These are phyloP conservation scores for Spodoptera litura DNA, from an alignment of 1,140 invertebrate genomes.

Conservation along the genomic window DNA sequence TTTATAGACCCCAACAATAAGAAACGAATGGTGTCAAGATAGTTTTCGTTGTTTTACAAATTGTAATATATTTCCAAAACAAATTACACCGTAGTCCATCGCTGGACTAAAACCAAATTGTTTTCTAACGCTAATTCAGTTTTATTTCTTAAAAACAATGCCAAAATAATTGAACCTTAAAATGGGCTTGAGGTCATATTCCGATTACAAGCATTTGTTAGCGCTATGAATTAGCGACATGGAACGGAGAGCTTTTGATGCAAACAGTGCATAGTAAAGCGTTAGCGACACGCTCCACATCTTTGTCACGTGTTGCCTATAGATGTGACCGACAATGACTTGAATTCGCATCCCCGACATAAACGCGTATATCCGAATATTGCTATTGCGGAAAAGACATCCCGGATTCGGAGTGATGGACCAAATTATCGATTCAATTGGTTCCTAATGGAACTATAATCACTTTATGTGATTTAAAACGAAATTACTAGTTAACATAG, in stretches of 20 bases:
- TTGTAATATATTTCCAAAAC: no score
- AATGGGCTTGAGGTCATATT: constrained; percentile 60
- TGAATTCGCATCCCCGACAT: background rate
- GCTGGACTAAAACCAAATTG: no score
- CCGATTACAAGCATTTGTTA: constrained; percentile 64
- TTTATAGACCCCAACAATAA: no score
- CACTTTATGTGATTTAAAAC: no score
- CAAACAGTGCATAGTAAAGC: constrained; percentile 59
- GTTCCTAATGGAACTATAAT: no score
- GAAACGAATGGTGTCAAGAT: no score
- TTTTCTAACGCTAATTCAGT: no score
- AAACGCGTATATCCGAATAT: constrained; percentile 21
- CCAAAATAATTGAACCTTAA: no score
- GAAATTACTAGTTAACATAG: no score
- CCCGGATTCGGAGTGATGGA: constrained; percentile 61
- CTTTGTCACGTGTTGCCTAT: constrained; percentile 43
- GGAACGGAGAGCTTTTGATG: constrained; percentile 68
- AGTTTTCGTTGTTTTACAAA: no score
- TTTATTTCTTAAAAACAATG: constrained; percentile 44
- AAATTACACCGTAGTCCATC: no score
- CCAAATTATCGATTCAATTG: constrained; percentile 53
- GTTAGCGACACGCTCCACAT: constrained; percentile 51
- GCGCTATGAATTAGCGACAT: constrained; percentile 70
- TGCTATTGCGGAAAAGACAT: constrained; percentile 56
- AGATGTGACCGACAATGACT: constrained; percentile 22